Percentiles rank a stretch among this genome's conserved stretches.
phyloP scores from a whole-genome alignment of 2,888 invertebrate species.

The Caenorhabditis drosophilae region DNA sequence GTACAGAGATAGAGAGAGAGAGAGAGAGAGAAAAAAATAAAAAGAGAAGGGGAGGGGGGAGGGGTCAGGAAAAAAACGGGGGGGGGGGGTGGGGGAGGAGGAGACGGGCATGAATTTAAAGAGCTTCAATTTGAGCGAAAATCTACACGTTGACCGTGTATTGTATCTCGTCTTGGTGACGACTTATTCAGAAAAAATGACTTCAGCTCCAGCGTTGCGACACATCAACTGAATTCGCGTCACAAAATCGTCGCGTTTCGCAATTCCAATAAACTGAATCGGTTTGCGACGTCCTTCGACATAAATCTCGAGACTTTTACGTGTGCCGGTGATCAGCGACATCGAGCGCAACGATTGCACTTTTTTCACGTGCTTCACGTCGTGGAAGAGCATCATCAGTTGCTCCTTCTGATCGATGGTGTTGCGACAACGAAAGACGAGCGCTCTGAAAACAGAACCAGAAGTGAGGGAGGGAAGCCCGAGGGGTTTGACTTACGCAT shows the following conservation, averaged over 20 bases:
- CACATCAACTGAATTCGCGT: slow-evolving; percentile 41
- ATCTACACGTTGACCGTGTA: too few species aligned
- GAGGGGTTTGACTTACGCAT: slow-evolving; percentile 22
- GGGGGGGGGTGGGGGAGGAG: too few species aligned
- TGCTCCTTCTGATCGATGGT: slow-evolving; percentile 28
- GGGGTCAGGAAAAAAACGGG: too few species aligned
- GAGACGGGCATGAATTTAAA: too few species aligned
- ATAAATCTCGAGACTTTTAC: slow-evolving; percentile 57
- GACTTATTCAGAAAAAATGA: slow-evolving; percentile 17
- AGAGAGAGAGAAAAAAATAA: too few species aligned
- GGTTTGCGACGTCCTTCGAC: slow-evolving; percentile 52
- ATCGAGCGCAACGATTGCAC: slow-evolving; percentile 48
- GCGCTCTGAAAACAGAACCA: slow-evolving; percentile 43
- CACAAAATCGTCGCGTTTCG: slow-evolving; percentile 50
- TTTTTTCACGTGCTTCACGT: slow-evolving; percentile 44
- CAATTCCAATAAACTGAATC: slow-evolving; percentile 55
- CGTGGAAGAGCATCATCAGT: slow-evolving; percentile 54
- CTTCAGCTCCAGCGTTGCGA: slow-evolving; percentile 28
- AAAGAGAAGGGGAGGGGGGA: too few species aligned
- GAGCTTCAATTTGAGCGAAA: too few species aligned
- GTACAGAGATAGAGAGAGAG: too few species aligned
- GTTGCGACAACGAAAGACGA: slow-evolving; percentile 54
- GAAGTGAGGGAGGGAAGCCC: too few species aligned
- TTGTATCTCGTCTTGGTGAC: too few species aligned
- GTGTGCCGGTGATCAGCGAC: slow-evolving; percentile 49